Base-by-base conservation (phyloP, 2,113 vertebrate genomes). In the Microtus richardsoni region DNA sequence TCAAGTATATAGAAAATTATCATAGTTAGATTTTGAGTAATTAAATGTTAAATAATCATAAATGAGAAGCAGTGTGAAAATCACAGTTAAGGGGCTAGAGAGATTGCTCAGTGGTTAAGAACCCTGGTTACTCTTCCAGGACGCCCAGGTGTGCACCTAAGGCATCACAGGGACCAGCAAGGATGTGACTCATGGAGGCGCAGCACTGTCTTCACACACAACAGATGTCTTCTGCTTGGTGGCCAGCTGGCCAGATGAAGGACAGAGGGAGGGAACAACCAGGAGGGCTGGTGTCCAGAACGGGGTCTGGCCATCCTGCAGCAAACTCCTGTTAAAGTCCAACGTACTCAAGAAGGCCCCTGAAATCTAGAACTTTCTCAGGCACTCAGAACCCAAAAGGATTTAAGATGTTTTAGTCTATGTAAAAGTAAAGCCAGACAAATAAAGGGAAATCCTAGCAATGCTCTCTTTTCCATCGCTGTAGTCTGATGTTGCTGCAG, bases 331-430 rank as follows among this genome's bases (percentile, higher is more conserved):
- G 7, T n/a, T 83, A 17, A 44, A 54, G 7, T 2, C 49, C 33
- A 90, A 3, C 1, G n/a, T 52, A 21, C 62, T 7, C 60, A 79
- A 17, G 21, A 80, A 66, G 52, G 11, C 28, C 41, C n/a, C 78
- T 85, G 39, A 83, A 41, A 82, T 71, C 66, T 30, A 62, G 70
- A 88, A 78, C 10, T 26, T 82, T 89, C 94, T 95, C 60, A 73
- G 62, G 36, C 17, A 52, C 71, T 92, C 3, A 64, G 36, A 52
- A 77, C 24, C 87, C 39, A 41, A 58, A 75, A 68, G 13, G 64
- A 83, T 47, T 68, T 22, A 21, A 95, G 79, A 36, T 14, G 73
- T 54, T 44, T 10, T 22, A 2, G 58, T 7, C 2, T 0, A 14
- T 24, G 3, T 74, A 77, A 90, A 94, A 89, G n/a, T 0, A 83